Conservation (phyloP, 2,797 vertebrate species). For the Poecilia gillii region DNA sequence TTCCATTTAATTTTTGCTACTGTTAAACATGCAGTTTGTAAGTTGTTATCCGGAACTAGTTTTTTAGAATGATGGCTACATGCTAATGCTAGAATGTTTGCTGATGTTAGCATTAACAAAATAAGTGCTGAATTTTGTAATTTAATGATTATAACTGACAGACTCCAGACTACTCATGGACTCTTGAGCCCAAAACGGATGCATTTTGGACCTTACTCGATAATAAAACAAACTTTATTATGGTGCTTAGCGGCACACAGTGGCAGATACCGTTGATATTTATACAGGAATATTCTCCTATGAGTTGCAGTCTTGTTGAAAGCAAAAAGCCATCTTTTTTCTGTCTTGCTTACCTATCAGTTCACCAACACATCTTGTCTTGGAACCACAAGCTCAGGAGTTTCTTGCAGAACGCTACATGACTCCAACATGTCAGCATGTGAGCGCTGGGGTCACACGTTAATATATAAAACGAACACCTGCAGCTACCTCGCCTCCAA, state of each 20-base stretch:
- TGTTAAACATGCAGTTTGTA: neutral
- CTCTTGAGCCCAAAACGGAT: neutral
- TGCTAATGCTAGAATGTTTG: neutral
- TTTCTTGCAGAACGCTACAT: conserved; percentile 4
- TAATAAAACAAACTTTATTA: neutral
- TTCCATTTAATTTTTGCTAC: neutral
- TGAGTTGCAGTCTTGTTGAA: neutral
- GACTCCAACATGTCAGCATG: conserved; percentile 1
- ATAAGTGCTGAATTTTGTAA: neutral
- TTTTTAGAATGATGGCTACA: neutral
- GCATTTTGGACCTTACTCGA: neutral
- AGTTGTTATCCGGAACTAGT: neutral
- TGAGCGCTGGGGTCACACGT: conserved; percentile 1
- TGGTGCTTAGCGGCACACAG: neutral
- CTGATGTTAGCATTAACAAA: neutral
- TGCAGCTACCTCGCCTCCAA: conserved; percentile 10
- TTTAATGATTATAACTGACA: neutral
- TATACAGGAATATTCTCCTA: neutral
- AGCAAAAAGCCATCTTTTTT: neutral
- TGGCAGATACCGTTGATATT: neutral
- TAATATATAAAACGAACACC: conserved; percentile 15
- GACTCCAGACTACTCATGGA: neutral
- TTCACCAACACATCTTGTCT: conserved; percentile 8
- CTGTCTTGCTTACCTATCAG: neutral
- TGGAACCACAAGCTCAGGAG: neutral